phyloP scores from a whole-genome alignment of 2,888 invertebrate species.

The Acleris sparsana region DNA sequence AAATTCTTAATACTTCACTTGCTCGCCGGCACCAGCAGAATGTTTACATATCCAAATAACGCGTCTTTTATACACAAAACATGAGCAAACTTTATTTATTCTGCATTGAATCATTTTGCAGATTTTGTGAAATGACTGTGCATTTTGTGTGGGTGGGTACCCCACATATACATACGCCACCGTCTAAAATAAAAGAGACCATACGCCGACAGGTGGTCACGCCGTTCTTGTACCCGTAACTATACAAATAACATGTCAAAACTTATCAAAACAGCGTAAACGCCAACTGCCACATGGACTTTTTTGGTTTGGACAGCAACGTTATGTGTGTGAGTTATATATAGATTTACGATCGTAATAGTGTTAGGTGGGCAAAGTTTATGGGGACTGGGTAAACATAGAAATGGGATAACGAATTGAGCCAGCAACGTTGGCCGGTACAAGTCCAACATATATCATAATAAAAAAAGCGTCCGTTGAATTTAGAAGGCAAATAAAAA shows the following conservation, averaged over 20 bases:
- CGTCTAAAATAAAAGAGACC: no score
- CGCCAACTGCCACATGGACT: no score
- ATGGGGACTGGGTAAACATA: conserved; percentile 19
- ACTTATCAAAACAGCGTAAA: no score
- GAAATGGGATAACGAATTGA: conserved; percentile 8
- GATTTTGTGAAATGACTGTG: conserved; percentile 17
- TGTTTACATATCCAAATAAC: conserved; percentile 22
- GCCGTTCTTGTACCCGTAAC: no score
- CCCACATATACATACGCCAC: background rate
- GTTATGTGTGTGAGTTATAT: conserved; percentile 8
- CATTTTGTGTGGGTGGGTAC: conserved; percentile 15
- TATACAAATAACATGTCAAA: no score
- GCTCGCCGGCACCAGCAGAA: conserved; percentile 1
- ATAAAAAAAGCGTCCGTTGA: no score
- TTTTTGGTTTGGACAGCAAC: no score
- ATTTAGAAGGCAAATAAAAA: no score
- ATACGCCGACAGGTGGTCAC: no score
- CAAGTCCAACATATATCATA: no score
- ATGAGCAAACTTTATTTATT: conserved; percentile 36
- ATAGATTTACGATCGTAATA: conserved; percentile 24
- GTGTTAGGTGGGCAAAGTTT: conserved; percentile 25
- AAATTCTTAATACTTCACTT: conserved; percentile 4
- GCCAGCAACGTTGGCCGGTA: background rate
- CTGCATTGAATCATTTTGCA: conserved; percentile 27
- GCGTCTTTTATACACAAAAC: conserved; percentile 31